Evolutionary conservation across 2,797 vertebrate species (phyloP), one percentile per base, ranked within the genome.

Genomic region (Tarsius wallacei): DNA sequence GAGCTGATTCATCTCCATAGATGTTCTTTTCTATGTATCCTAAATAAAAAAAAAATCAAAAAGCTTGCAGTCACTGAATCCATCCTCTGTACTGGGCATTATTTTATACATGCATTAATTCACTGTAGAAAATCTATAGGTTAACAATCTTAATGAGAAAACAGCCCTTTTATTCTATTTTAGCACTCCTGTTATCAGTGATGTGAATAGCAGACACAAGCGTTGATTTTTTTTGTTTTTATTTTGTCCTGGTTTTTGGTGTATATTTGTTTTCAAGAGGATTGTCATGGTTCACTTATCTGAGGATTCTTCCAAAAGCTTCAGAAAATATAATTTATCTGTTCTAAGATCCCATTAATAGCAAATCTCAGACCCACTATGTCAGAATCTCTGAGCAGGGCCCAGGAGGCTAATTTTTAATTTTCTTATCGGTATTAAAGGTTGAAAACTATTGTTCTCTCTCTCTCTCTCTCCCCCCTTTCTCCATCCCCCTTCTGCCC

Each of bases 361-460:
- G 71, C 42, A 74, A 74, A 59, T n/a, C 24, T 81, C 64, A 87
- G 33, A 90, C 8, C 57, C 11, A 19, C 7, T n/a, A 3, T 21
- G 80, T 49, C 14, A 63, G 55, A 85, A 86, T 86, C 36, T 90
- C 73, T 55, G 33, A 10, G 17, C 33, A 57, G 66, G 26, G 5
- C 74, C n/a, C 63, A 61, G 53, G 31, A 94, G 47, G 42, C 21
- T 47, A 64, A 55, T 53, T 85, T 90, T 96, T 80, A 71, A 93
- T 7, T 7, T 51, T 57, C 2, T 28, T 78, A 31, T 31, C 13
- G 12, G 36, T 73, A n/a, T 78, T 49, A 57, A 49, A 61, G 16
- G 49, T 71, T 64, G 73, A 49, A 89, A 84, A 71, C 31, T 19
- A 8, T 42, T 42, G 42, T 5, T 3, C 42, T 42, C 42, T 5